Evolutionary conservation across 1,140 invertebrate species (phyloP).

Genomic region (Danaus plexippus): DNA sequence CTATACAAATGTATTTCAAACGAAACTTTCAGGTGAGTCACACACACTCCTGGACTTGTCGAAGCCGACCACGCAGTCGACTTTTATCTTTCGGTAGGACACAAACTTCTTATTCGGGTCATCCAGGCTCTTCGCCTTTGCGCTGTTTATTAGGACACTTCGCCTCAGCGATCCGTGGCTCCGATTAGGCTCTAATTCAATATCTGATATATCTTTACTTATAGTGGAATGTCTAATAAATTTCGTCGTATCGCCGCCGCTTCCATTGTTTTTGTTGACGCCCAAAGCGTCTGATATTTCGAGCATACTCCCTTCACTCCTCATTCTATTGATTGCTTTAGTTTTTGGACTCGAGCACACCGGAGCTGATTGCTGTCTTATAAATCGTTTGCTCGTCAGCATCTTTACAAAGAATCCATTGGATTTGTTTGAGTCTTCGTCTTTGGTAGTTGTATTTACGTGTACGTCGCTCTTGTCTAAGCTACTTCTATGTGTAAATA

Average conservation of each 20-base stretch:
- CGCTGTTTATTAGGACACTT: slow-evolving; percentile 65
- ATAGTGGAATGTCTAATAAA: slow-evolving; percentile 56
- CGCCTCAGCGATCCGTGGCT: slow-evolving; percentile 55
- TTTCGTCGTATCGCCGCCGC: slow-evolving; percentile 29
- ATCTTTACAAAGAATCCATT: slow-evolving; percentile 53
- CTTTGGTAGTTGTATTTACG: slow-evolving; percentile 35
- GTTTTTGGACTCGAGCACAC: slow-evolving; percentile 43
- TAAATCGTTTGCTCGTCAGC: slow-evolving; percentile 48
- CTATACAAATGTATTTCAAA: slow-evolving; percentile 33
- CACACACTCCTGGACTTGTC: slow-evolving; percentile 56
- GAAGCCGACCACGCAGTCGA: slow-evolving; percentile 52
- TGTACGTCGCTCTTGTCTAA: slow-evolving; percentile 58
- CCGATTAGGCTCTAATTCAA: slow-evolving; percentile 39
- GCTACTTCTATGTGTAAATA: slow-evolving; percentile 63
- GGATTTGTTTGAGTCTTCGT: slow-evolving; percentile 27
- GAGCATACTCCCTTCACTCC: slow-evolving; percentile 50
- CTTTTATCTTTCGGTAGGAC: slow-evolving; percentile 52
- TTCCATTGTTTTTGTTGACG: slow-evolving; percentile 30
- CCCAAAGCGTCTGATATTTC: slow-evolving; percentile 37
- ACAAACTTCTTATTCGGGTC: slow-evolving; percentile 47
- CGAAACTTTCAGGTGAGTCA: slow-evolving; percentile 61
- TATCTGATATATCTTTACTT: slow-evolving; percentile 42
- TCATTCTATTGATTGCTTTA: slow-evolving; percentile 46
- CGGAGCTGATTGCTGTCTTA: slow-evolving; percentile 61
- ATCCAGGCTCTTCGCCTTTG: slow-evolving; percentile 60